Conservation (phyloP, 30 jellyfish, hydroid and myxozoan genomes). For the Aurelia aurita complex sp. Pacific region DNA sequence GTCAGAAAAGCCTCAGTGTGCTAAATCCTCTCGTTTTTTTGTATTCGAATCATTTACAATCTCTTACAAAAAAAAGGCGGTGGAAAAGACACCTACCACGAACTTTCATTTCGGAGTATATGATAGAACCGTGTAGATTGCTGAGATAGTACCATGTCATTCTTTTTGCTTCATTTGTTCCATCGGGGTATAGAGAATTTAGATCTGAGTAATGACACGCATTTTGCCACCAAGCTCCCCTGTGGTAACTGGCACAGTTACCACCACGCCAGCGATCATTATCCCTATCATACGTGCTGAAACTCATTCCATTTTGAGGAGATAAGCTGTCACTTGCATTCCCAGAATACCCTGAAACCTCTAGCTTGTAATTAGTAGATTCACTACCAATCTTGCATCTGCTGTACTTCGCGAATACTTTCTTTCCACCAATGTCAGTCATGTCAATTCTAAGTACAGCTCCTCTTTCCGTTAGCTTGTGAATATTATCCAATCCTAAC, state of each 20-base stretch:
- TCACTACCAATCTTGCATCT: constrained; percentile 2
- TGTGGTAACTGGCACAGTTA: not conserved
- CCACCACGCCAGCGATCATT: not conserved
- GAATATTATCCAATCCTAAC: constrained; percentile 24
- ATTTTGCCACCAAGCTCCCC: constrained; percentile 44
- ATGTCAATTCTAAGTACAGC: constrained; percentile 1
- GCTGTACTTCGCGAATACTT: constrained; percentile 14
- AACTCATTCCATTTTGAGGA: not conserved
- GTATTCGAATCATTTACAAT: too few relatives aligned
- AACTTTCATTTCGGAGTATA: constrained; percentile 39
- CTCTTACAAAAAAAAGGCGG: too few relatives aligned
- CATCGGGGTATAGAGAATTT: constrained; percentile 1
- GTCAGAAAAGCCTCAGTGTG: too few relatives aligned
- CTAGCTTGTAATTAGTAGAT: constrained; percentile 9
- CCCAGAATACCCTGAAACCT: constrained; percentile 15
- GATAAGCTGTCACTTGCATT: constrained; percentile 23
- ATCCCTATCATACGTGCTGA: constrained; percentile 25
- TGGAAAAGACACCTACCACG: constrained; percentile 5
- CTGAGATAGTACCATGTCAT: not conserved
- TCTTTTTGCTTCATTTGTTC: not conserved
- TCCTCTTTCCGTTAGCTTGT: constrained; percentile 2
- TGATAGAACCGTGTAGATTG: not conserved
- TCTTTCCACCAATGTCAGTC: constrained; percentile 10
- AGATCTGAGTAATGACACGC: not conserved
- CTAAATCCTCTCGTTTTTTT: too few relatives aligned